Base-by-base conservation (phyloP, 2,113 vertebrate species). In the Catharus fuscescens region DNA sequence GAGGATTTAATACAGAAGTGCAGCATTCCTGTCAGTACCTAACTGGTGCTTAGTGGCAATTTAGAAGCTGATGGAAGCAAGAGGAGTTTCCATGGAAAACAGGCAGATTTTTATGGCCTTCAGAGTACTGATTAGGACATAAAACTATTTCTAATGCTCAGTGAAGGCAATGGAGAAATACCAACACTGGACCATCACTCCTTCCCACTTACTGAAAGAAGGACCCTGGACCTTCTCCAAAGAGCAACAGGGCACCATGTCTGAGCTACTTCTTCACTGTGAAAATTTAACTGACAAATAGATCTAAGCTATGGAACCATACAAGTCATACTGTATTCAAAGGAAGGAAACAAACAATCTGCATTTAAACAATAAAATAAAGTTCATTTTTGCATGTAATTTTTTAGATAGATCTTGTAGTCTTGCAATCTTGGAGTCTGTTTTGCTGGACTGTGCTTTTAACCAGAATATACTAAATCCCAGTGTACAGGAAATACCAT, bases 401-500 rank as follows among this genome's bases (percentile, higher is more conserved):
- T 67, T 50, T 95, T 80, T 69, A 66, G 82, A 45, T 67, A 93
- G 36, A 42, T 34, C 24, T 38, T 38, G 38, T 38, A 38, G 38
- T 38, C 38, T 38, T 29, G 23, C 25, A 42, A 18, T 50, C 31
- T 79, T 71, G 24, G 34, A 91, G 70, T 83, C 59, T 64, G 34
- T 71, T 70, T 60, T 81, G 60, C 57, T 40, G 45, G 86, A 80
- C 36, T 48, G 34, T 38, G 52, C 70, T 96, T 95, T 80, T 93
- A 92, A 92, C 6, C 40, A 80, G 56, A 84, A 84, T 56, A 69
- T 34, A 67, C 24, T n/a, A 73, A 90, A 96, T 57, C 38, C 86
- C 56, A 38, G 38, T 45, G 38, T 56, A 88, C 38, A 87, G 71
- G 82, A 86, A 92, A 90, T 69, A 69, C 85, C 96, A 93, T 80